Base-by-base conservation (phyloP, 2,113 vertebrate species). In the Plecotus auritus region DNA sequence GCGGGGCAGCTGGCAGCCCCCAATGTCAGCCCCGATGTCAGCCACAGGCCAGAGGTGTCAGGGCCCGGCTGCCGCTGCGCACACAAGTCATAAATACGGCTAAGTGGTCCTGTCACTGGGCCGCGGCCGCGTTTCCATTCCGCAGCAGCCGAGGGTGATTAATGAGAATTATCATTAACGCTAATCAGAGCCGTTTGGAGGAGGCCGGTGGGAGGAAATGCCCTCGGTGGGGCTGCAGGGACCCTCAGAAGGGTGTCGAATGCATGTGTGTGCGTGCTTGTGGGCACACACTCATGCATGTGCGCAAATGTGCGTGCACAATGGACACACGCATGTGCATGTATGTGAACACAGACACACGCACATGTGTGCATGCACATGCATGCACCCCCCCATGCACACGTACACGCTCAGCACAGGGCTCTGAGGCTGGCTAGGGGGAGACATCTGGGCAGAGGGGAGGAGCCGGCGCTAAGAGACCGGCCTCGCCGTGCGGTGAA, bases 111-210 rank as follows among this genome's bases (percentile, higher is more conserved):
- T 54, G 84, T 88, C 94, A 88, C 85, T 12, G 28, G 9, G 13
- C 77, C 2, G 0, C 0, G 0, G 70, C 81, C 49, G 0, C 14
- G 30, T 4, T 69, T 1, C 16, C 0, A 67, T 5, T 11, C 96
- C 64, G 82, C 4, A 11, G 64, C 77, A 14, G n/a, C 5, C 35
- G 1, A 35, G 30, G 2, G 90, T 92, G 95, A 86, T 90, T 26
- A 64, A 67, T 54, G 96, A 66, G 32, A 86, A 69, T 64, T 97
- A 51, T 45, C 59, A 56, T 90, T 95, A 28, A 69, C 56, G 11
- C 85, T 93, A 61, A 87, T 92, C 94, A 92, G 96, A 22, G 95
- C 93, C 51, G 80, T 37, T 67, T 4, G 49, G 1, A 45, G 90
- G 83, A 81, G 91, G 32, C 78, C 9, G 23, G 40, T 13, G 83